Evolutionary conservation across 2,113 vertebrate genomes (phyloP).

Genomic region (Enhydra lutris): DNA sequence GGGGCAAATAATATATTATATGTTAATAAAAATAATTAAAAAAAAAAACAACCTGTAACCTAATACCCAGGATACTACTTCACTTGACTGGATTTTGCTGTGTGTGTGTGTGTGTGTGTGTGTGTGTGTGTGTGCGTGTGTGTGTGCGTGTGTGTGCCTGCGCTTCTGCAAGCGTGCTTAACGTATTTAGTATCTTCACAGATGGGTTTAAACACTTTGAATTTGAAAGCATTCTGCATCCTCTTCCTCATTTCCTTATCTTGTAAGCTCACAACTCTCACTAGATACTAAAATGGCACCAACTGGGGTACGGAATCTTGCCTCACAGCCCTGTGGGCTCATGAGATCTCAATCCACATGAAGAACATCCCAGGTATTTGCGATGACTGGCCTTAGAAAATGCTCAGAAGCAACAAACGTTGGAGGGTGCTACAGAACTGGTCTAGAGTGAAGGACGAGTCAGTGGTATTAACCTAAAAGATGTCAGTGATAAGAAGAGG

Average conservation of each 20-base stretch:
- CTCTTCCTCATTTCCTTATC: not conserved
- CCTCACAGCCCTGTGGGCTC: not conserved
- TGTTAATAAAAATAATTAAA: too few species aligned
- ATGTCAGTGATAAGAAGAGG: not conserved
- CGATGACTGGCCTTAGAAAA: not conserved
- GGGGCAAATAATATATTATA: too few species aligned
- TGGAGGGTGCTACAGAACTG: not conserved
- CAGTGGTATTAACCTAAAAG: not conserved
- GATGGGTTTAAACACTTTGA: not conserved
- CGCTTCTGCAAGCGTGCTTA: not conserved
- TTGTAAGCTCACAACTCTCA: not conserved
- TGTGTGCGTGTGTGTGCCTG: not conserved
- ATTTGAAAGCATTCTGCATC: not conserved
- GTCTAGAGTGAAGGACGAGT: not conserved
- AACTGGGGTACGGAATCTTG: not conserved
- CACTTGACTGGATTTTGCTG: not conserved
- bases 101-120: not conserved
- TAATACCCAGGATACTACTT: not conserved
- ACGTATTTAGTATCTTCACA: not conserved
- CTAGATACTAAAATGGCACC: not conserved
- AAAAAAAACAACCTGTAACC: not conserved
- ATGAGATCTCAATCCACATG: not conserved
- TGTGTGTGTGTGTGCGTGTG: too few species aligned
- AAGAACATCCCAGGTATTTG: not conserved
- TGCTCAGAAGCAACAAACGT: not conserved